Percentiles rank a stretch among this genome's conserved stretches.
These are phyloP conservation scores for Neomonachus schauinslandi DNA, from an alignment of 2,113 vertebrate genomes.

Conservation along the genomic window DNA sequence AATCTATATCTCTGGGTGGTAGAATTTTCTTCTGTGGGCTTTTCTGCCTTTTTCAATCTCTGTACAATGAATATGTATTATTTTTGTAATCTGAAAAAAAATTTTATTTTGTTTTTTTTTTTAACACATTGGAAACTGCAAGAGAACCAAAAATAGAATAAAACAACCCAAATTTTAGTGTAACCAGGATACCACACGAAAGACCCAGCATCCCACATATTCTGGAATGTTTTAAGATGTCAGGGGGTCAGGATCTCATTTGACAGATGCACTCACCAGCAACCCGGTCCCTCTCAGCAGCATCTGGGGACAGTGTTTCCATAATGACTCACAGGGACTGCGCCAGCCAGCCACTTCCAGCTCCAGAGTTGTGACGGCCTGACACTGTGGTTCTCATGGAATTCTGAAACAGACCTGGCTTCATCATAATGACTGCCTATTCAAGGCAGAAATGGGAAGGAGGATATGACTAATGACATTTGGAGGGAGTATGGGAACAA, in stretches of 20 bases:
- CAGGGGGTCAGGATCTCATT: slow-evolving; percentile 73
- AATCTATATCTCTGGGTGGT: slow-evolving; percentile 16
- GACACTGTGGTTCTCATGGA: slow-evolving; percentile 78
- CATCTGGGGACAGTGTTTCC: slow-evolving; percentile 72
- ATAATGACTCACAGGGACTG: slow-evolving; percentile 74
- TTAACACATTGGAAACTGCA: slow-evolving; percentile 61
- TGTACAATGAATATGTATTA: slow-evolving; percentile 71
- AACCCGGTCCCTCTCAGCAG: slow-evolving; percentile 50
- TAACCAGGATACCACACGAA: slow-evolving; percentile 72
- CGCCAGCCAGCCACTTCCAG: slow-evolving; percentile 70
- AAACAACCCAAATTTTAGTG: slow-evolving; percentile 72
- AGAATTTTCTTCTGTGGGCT: slow-evolving; percentile 29
- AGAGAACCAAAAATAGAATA: slow-evolving; percentile 70
- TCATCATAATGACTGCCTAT: slow-evolving; percentile 76
- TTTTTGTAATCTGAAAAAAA: slow-evolving; percentile 66
- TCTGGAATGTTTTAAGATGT: slow-evolving; percentile 67
- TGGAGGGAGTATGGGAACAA: slow-evolving; percentile 66
- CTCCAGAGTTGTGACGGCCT: slow-evolving; percentile 59
- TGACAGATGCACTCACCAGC: slow-evolving; percentile 75
- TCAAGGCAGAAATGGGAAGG: slow-evolving; percentile 73
- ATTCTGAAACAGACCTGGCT: slow-evolving; percentile 70
- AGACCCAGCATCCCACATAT: slow-evolving; percentile 58
- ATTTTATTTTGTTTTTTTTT: slow-evolving; percentile 50
- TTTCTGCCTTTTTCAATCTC: slow-evolving; percentile 55
- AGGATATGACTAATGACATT: slow-evolving; percentile 78